Evolutionary conservation across 1,140 invertebrate genomes (phyloP), one percentile per base, ranked within the genome.

Genomic region (Lerema accius): DNA sequence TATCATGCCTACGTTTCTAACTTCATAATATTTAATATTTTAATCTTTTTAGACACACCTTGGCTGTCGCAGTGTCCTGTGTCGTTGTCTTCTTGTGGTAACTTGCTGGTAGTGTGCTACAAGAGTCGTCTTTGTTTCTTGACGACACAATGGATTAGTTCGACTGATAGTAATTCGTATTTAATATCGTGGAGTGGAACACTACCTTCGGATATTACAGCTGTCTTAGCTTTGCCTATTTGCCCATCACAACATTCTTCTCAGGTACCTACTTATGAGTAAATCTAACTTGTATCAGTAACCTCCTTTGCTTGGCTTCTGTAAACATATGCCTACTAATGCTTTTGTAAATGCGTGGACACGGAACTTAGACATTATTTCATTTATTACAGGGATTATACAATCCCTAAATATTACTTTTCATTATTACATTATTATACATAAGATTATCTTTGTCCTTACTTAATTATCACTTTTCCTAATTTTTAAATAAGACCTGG

Each of bases 41-140:
- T 48, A 65, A 45, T 11, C 17, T 37, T 67, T 89, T 85, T 67
- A 94, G 93, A 93, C 76, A 91, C 92, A 58, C 92, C 91, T 74
- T 97, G 96, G 96, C 81, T 97, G n/a, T 93, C 95, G 69, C 92
- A 93, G 26, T 94, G 95, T 76, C 80, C 93, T 46, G 86, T 96
- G 46, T 94, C 95, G n/a, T 74, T 95, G n/a, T 96, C 95, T 16
- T 94, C 94, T 15, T 94, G 94, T 55, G 93, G 93, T 39, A 96
- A 96, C 79, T 70, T 96, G 28, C 84, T 97, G 58, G 94, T 93
- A 6, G 82, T 97, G 53, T 95, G 94, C 0, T 92, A 94, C 76
- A 92, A 92, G 40, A 93, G 93, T 64, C 93, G 93, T 73, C 82
- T 95, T 66, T 93, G 94, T 32, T 90, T 96, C 58, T 86, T 96